Base-by-base conservation (phyloP, 2,888 invertebrate species). In the Synanthedon myopaeformis region DNA sequence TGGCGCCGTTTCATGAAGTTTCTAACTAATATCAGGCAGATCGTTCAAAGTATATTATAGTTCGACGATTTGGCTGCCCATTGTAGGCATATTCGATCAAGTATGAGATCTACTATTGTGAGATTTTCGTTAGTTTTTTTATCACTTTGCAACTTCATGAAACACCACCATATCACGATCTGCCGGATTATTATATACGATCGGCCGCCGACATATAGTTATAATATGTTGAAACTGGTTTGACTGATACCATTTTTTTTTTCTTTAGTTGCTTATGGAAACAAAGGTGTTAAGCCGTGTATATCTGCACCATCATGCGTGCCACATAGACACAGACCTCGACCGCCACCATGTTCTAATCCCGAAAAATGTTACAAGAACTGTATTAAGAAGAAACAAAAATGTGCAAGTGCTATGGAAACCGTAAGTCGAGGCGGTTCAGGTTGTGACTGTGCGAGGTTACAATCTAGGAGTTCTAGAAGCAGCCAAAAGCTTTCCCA, bases 291-390 rank as follows among this genome's bases (percentile, higher is more conserved):
- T 56, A 82, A 81, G 65, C 78, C 83, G 50, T 85, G 85, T 61
- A 64, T 78, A 53, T 81, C 84, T 51, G 79, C 72, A 48, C 80
- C 85, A 48, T 66, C 76, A 61, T 84, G 85, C 67, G 77, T 76
- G 58, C 66, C 62, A 12, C 84, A 83, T 66, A 76, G 60, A 52
- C 82, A 81, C 58, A 71, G 82, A 58, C 85, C 81, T 2, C 71
- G 77, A 42, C 74, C 79, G 42, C 65, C 77, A 14, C 80, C 83
- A 4, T 85, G 85, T 56, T 72, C 77, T 11, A 55, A 72, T n/a
- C 84, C 82, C 42, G 79, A 83, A 55, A 66, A 74, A 56, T 86
- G 85, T 62, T 82, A 75, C 61, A 69, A 71, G 51, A 76, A 71
- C 63, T 76, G 79, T 59, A 72, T 67, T 51, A 75, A 63, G 58